Evolutionary conservation across 2,888 invertebrate genomes (phyloP).

Genomic region (Enchytraeus crypticus): DNA sequence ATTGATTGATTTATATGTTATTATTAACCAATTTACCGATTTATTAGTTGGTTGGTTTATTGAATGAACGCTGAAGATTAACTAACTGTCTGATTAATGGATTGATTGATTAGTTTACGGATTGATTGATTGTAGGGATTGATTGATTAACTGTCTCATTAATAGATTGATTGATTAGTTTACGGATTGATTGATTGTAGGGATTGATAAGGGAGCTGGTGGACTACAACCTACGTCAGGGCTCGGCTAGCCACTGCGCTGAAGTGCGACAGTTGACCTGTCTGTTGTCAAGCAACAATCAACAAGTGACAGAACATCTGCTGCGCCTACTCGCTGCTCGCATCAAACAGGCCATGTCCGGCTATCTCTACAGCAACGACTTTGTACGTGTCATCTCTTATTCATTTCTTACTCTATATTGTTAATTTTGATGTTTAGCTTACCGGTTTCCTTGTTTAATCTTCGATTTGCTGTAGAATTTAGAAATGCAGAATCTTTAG

Average conservation of each 20-base stretch:
- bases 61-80: no score
- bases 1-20: not conserved
- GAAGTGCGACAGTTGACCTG: conserved; percentile 82
- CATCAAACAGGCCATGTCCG: conserved; percentile 58
- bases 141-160: not conserved
- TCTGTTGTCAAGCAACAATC: conserved; percentile 76
- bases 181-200: conserved; percentile 27
- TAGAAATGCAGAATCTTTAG: no score
- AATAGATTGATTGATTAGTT: not conserved
- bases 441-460: not conserved
- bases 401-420: not conserved
- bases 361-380: conserved; percentile 57
- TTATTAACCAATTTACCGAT: not conserved
- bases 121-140: not conserved
- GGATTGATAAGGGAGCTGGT: conserved; percentile 81
- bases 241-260: conserved; percentile 62
- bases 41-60: not conserved
- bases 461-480: not conserved
- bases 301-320: conserved; percentile 70
- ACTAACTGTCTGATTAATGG: no score
- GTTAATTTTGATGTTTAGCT: not conserved
- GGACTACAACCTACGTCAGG: conserved; percentile 78
- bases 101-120: no score
- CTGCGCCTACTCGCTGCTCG: conserved; percentile 73
- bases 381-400: conserved; percentile 44